Conservation (phyloP, 2,888 invertebrate genomes). For the Rhagonycha fulva region DNA sequence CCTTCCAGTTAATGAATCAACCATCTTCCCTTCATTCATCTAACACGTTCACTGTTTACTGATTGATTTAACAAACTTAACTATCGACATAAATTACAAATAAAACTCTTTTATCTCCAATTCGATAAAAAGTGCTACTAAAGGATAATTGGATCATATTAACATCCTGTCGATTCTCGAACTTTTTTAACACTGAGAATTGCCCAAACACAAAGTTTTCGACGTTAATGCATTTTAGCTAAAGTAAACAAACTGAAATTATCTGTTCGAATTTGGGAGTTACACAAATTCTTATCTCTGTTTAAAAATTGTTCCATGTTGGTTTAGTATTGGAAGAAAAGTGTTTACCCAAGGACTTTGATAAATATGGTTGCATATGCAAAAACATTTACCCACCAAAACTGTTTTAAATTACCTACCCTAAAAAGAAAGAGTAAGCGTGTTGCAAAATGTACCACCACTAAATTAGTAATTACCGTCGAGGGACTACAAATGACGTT, state of each 20-base stretch:
- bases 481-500: slow-evolving; percentile 39
- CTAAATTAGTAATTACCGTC: slow-evolving; percentile 42
- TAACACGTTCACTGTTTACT: slow-evolving; percentile 20
- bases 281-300: slow-evolving; percentile 6
- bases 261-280: slow-evolving; percentile 2
- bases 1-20: slow-evolving; percentile 51
- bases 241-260: neutral
- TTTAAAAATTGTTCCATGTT: neutral
- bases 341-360: slow-evolving; percentile 4
- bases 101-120: neutral
- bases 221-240: neutral
- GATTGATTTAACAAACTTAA: slow-evolving; percentile 26
- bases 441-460: slow-evolving; percentile 21
- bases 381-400: slow-evolving; percentile 7
- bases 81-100: slow-evolving; percentile 2
- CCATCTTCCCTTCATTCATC: slow-evolving; percentile 33
- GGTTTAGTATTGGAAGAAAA: slow-evolving; percentile 3
- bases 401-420: neutral
- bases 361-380: slow-evolving; percentile 9
- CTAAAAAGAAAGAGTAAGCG: neutral
- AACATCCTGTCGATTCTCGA: neutral
- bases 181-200: neutral
- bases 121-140: neutral
- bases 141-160: neutral
- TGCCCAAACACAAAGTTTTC: neutral